These are phyloP conservation scores for Drosophila sturtevanti DNA, from an alignment of 1,140 invertebrate genomes.

Conservation along the genomic window DNA sequence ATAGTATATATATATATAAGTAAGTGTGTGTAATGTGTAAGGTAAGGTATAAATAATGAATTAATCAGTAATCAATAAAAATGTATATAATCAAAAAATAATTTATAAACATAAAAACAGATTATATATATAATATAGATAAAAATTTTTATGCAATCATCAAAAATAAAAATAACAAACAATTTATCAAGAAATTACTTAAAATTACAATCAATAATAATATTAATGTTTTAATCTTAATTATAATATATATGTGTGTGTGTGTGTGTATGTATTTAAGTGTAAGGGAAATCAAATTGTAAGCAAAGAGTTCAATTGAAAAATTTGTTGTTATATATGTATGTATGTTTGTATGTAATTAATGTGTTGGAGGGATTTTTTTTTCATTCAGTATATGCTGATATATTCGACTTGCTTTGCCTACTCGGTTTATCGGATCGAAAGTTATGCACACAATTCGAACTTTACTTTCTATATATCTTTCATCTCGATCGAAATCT, in stretches of 20 bases:
- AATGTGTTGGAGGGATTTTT: conserved; percentile 2
- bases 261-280: background rate
- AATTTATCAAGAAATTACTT: conserved; percentile 62
- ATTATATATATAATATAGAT: conserved; percentile 68
- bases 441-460: conserved; percentile 13
- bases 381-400: conserved; percentile 11
- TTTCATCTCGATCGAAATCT: conserved; percentile 16
- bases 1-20: background rate
- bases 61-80: conserved; percentile 75
- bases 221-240: conserved; percentile 22
- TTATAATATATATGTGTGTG: background rate
- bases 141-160: conserved; percentile 67
- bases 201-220: conserved; percentile 66
- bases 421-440: conserved; percentile 1
- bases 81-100: conserved; percentile 73
- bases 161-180: conserved; percentile 78
- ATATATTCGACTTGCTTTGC: conserved; percentile 25
- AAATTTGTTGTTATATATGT: background rate
- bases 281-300: conserved; percentile 2
- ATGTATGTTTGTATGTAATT: background rate
- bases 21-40: background rate
- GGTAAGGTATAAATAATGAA: conserved; percentile 8
- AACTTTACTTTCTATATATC: background rate
- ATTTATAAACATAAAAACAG: conserved; percentile 78
- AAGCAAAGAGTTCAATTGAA: background rate